A percentile compares a stretch with the other conserved stretches of the same genome.
These are phyloP conservation scores for Protaetia brevitarsis DNA, from an alignment of 1,140 invertebrate genomes.

Conservation along the genomic window DNA sequence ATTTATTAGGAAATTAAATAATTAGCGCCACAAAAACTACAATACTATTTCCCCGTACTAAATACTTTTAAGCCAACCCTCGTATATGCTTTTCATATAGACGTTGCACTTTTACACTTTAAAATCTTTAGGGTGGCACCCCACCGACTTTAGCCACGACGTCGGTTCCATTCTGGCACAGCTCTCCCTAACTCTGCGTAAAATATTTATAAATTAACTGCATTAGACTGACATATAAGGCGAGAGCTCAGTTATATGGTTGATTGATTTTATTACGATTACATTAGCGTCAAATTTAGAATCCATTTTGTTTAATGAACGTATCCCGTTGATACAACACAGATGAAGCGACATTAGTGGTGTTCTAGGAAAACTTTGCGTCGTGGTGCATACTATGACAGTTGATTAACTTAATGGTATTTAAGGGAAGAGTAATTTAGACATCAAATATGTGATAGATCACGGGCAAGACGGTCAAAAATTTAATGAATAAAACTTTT, in stretches of 20 bases:
- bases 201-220: constrained; percentile 45
- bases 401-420: constrained; percentile 4
- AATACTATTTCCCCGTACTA: too few species aligned
- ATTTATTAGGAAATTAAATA: too few species aligned
- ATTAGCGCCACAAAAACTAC: too few species aligned
- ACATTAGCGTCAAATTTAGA: constrained; percentile 21
- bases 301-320: constrained; percentile 20
- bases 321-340: neutral
- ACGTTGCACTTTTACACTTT: neutral
- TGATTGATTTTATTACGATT: constrained; percentile 38
- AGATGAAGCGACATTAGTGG: neutral
- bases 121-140: constrained; percentile 28
- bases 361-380: neutral
- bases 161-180: neutral
- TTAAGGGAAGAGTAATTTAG: too few species aligned
- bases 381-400: neutral
- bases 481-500: too few species aligned
- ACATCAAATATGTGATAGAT: too few species aligned
- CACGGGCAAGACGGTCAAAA: too few species aligned
- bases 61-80: too few species aligned
- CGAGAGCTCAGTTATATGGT: constrained; percentile 32
- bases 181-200: neutral
- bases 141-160: neutral
- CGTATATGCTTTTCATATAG: neutral
- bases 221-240: constrained; percentile 29